Conservation (phyloP, 2,888 invertebrate species). For the Callosobruchus maculatus region DNA sequence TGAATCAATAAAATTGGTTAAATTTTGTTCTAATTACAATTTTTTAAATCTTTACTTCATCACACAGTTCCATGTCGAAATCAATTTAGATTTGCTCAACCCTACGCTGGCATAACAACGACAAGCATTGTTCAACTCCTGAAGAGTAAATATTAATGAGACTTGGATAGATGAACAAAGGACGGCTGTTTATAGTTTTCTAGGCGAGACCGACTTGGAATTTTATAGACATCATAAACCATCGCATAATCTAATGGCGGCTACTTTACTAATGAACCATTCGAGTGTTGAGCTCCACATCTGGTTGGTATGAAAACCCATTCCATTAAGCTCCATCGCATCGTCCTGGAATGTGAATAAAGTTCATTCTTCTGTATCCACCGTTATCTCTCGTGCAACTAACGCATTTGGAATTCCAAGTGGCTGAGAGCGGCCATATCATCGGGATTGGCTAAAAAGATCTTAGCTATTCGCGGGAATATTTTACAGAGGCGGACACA, state of each 20-base stretch:
- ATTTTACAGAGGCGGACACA: neutral
- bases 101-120: neutral
- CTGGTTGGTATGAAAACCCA: neutral
- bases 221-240: neutral
- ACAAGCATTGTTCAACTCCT: neutral
- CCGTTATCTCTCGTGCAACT: neutral
- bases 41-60: too few species aligned
- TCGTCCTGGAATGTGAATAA: neutral
- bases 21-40: too few species aligned
- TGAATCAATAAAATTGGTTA: too few species aligned
- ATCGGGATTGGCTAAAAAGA: neutral
- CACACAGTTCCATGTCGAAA: too few species aligned
- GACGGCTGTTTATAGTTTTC: neutral
- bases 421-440: neutral
- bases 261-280: neutral
- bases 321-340: neutral
- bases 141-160: neutral
- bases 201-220: neutral
- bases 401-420: neutral
- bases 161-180: neutral
- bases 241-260: neutral
- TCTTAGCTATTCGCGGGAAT: neutral
- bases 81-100: too few species aligned
- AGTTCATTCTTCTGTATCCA: neutral
- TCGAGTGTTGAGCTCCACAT: neutral